phyloP scores from a whole-genome alignment of 2,797 vertebrate species.

The Xenopus petersii region DNA sequence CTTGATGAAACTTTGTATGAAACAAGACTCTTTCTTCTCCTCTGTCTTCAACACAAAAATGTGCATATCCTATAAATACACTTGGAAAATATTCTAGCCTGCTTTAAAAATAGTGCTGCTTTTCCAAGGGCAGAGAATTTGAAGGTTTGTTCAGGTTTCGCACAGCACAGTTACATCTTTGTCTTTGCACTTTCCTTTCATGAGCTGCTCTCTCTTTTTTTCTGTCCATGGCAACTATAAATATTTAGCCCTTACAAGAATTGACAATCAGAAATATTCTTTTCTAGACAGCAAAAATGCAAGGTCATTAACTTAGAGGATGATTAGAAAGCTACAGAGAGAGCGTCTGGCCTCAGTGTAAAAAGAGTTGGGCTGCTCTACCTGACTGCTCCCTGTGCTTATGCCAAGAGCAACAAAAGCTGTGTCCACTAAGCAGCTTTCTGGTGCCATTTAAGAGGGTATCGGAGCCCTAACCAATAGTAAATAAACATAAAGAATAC shows the following conservation, averaged over 20 bases:
- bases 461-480: no score
- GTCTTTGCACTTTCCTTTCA: conserved; percentile 63
- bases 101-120: conserved; percentile 15
- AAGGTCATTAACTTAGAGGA: conserved; percentile 70
- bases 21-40: not conserved
- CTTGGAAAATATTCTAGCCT: conserved; percentile 41
- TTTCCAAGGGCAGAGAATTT: conserved; percentile 11
- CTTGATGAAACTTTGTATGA: conserved; percentile 8
- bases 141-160: conserved; percentile 16
- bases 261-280: conserved; percentile 57
- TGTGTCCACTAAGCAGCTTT: no score
- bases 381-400: no score
- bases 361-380: not conserved
- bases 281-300: conserved; percentile 51
- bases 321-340: conserved; percentile 52
- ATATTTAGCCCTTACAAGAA: conserved; percentile 77
- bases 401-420: no score
- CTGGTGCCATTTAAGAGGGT: no score
- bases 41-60: conserved; percentile 33
- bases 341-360: not conserved
- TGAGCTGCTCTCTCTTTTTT: conserved; percentile 52
- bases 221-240: conserved; percentile 79
- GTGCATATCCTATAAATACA: conserved; percentile 13
- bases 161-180: conserved; percentile 57
- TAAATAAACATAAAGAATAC: no score